These are phyloP conservation scores for Archegozetes longisetosus DNA, from an alignment of 1,140 invertebrate genomes.

Conservation along the genomic window DNA sequence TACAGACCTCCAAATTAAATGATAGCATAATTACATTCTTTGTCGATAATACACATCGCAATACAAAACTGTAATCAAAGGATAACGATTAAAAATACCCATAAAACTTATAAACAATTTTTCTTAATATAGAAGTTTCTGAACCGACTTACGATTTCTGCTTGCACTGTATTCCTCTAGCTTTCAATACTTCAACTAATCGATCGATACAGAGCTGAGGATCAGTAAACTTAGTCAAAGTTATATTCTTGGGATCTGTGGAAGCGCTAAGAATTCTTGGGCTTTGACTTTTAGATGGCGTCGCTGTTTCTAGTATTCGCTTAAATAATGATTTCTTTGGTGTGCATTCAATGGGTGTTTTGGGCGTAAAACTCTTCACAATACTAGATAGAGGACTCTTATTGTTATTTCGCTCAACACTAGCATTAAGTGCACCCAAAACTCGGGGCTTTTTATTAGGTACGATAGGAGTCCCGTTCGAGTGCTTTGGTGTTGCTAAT, in stretches of 20 bases:
- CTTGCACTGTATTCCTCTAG: conserved; percentile 8
- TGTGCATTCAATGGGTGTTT: too few relatives aligned
- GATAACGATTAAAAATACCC: background rate
- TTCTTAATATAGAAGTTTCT: background rate
- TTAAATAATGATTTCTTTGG: conserved; percentile 17
- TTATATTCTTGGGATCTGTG: conserved; percentile 6
- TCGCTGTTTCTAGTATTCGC: conserved; percentile 13
- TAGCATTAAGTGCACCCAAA: too few relatives aligned
- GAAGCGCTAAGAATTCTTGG: conserved; percentile 3
- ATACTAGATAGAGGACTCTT: too few relatives aligned
- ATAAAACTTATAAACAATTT: background rate
- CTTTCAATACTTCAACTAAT: conserved; percentile 1
- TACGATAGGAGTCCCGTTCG: too few relatives aligned
- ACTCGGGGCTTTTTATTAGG: too few relatives aligned
- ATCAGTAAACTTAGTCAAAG: conserved; percentile 8
- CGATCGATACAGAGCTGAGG: conserved; percentile 2
- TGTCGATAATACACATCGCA: background rate
- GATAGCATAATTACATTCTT: background rate
- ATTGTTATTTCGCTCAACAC: too few relatives aligned
- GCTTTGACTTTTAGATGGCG: background rate
- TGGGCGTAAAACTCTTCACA: too few relatives aligned
- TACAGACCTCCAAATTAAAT: background rate
- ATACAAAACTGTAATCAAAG: background rate
- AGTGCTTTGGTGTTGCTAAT: too few relatives aligned
- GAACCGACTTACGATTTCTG: conserved; percentile 8